Evolutionary conservation across 2,113 vertebrate genomes (phyloP).

Genomic region (Austrofundulus limnaeus): DNA sequence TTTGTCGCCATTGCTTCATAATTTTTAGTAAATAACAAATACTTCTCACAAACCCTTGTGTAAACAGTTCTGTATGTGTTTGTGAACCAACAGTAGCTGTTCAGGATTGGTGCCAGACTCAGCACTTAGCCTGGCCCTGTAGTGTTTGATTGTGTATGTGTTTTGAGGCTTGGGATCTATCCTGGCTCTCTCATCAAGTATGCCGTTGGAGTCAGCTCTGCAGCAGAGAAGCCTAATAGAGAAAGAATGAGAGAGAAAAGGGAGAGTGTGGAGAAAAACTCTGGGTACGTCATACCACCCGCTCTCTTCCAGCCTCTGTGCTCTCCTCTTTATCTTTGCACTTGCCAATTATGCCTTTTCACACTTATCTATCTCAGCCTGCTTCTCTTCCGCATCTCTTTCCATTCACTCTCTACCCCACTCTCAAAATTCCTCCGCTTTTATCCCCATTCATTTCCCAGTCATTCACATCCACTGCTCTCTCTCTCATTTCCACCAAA

Average conservation of each 20-base stretch:
- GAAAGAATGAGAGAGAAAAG: constrained; percentile 36
- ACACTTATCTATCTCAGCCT: constrained; percentile 51
- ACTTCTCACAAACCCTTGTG: background rate
- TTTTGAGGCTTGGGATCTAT: constrained; percentile 43
- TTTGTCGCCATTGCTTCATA: background rate
- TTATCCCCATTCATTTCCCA: constrained; percentile 46
- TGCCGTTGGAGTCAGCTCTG: constrained; percentile 64
- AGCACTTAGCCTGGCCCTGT: constrained; percentile 44
- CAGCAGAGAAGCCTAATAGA: constrained; percentile 65
- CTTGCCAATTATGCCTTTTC: constrained; percentile 68
- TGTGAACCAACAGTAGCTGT: constrained; percentile 21
- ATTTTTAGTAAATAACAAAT: background rate
- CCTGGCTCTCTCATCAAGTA: constrained; percentile 65
- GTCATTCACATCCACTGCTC: constrained; percentile 38
- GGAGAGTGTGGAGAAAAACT: constrained; percentile 43
- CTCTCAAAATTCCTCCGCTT: constrained; percentile 45
- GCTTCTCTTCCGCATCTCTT: constrained; percentile 49
- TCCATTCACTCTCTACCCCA: constrained; percentile 42
- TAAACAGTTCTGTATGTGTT: constrained; percentile 17
- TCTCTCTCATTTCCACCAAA: constrained; percentile 36
- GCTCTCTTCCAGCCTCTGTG: constrained; percentile 46
- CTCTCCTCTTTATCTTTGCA: constrained; percentile 47
- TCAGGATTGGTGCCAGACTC: constrained; percentile 54
- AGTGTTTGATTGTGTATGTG: constrained; percentile 31
- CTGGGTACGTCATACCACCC: constrained; percentile 54